Percentiles rank a stretch among this genome's conserved stretches.
These are phyloP conservation scores for Mus spretus DNA, from an alignment of 2,797 vertebrate species.

Conservation along the genomic window DNA sequence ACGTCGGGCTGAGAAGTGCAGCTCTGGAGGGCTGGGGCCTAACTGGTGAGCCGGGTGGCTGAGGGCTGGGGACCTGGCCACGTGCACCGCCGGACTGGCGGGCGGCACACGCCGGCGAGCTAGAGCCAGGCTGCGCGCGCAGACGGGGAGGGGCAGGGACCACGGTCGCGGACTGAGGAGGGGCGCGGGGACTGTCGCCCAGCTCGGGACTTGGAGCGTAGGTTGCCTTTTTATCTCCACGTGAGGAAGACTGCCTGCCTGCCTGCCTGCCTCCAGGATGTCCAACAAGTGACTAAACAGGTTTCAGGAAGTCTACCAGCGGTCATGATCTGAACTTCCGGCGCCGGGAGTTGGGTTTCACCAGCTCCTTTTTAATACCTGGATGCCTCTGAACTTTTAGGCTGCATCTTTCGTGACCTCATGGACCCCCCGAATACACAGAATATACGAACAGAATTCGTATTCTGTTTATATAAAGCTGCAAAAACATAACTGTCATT, in stretches of 20 bases:
- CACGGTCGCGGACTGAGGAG: neutral
- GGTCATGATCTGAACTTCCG: too few species aligned
- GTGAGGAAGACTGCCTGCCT: neutral
- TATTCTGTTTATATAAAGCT: neutral
- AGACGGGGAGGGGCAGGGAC: neutral
- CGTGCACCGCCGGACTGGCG: neutral
- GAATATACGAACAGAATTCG: neutral
- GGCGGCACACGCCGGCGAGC: neutral
- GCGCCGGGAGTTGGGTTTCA: neutral
- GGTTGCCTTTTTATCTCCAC: neutral
- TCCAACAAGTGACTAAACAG: neutral
- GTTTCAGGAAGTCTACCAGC: neutral
- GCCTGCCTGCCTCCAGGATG: neutral
- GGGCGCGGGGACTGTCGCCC: neutral
- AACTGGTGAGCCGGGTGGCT: accelerated
- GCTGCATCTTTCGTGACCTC: neutral
- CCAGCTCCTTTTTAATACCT: too few species aligned
- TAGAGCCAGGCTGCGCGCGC: neutral
- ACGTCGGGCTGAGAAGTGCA: too few species aligned
- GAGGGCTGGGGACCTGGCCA: neutral
- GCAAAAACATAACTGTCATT: neutral
- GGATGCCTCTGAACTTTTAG: neutral
- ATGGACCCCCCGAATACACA: neutral
- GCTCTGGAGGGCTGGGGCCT: neutral
- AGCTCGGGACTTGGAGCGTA: neutral